Evolutionary conservation across 2,888 invertebrate genomes (phyloP).

Genomic region (Meganola albula): DNA sequence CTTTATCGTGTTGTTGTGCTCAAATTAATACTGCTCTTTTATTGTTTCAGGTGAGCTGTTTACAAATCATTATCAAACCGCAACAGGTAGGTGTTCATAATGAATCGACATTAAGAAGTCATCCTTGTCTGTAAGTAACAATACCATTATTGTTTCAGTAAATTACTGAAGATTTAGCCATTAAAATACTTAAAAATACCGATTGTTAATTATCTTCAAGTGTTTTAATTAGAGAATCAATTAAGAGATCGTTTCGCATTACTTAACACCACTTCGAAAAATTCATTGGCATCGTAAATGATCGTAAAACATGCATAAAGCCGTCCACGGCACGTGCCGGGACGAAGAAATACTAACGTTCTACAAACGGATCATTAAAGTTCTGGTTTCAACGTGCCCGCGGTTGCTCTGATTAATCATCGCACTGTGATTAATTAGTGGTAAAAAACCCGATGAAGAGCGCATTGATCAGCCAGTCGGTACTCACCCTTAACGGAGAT

Average conservation of each 20-base stretch:
- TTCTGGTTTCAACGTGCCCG: slow-evolving; percentile 54
- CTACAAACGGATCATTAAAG: slow-evolving; percentile 66
- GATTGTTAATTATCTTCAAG: slow-evolving; percentile 18
- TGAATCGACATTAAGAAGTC: not conserved
- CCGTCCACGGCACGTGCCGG: slow-evolving; percentile 48
- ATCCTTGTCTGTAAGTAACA: no score
- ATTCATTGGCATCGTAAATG: slow-evolving; percentile 46
- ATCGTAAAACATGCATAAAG: slow-evolving; percentile 44
- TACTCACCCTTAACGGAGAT: slow-evolving; percentile 36
- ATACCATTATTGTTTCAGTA: no score
- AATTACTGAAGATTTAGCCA: no score
- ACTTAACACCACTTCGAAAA: slow-evolving; percentile 33
- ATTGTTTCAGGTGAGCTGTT: slow-evolving; percentile 43
- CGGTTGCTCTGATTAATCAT: slow-evolving; percentile 65
- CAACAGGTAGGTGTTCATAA: slow-evolving; percentile 6
- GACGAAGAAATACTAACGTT: slow-evolving; percentile 50
- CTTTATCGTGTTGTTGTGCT: slow-evolving; percentile 14
- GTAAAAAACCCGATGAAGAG: slow-evolving; percentile 47
- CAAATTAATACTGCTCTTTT: slow-evolving; percentile 25
- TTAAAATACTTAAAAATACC: no score
- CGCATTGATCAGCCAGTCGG: slow-evolving; percentile 40
- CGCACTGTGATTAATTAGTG: slow-evolving; percentile 61
- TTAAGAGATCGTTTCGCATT: slow-evolving; percentile 22
- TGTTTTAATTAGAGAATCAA: slow-evolving; percentile 18
- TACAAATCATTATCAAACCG: slow-evolving; percentile 8